These are phyloP conservation scores for Natator depressus DNA, from an alignment of 2,113 vertebrate genomes.

Conservation along the genomic window DNA sequence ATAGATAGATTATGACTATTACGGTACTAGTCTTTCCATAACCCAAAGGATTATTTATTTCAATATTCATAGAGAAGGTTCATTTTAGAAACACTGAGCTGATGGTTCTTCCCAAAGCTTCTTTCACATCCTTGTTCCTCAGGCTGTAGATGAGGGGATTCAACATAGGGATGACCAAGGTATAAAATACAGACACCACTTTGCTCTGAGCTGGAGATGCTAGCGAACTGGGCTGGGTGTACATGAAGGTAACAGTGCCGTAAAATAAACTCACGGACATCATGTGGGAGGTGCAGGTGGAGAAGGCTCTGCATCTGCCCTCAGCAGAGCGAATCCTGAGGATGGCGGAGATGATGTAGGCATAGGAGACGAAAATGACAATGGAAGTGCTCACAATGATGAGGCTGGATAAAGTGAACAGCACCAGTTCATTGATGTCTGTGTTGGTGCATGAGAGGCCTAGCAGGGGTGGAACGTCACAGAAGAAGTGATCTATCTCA, in stretches of 20 bases:
- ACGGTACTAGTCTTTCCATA: too few relatives aligned
- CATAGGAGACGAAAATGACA: conserved; percentile 32
- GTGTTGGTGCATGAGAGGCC: conserved; percentile 12
- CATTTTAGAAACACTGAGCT: not conserved
- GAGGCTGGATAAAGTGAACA: not conserved
- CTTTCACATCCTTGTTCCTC: not conserved
- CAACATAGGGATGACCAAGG: conserved; percentile 43
- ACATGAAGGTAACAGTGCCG: conserved; percentile 16
- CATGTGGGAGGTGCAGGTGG: conserved; percentile 47
- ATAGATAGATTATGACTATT: too few relatives aligned
- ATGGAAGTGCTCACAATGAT: conserved; percentile 13
- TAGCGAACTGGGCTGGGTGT: conserved; percentile 20
- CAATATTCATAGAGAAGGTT: too few relatives aligned
- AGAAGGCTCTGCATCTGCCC: conserved; percentile 15
- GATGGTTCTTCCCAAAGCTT: not conserved
- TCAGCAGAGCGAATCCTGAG: not conserved
- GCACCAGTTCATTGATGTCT: not conserved
- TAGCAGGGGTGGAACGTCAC: conserved; percentile 11
- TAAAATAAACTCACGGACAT: conserved; percentile 34
- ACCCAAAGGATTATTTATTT: too few relatives aligned
- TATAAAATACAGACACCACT: conserved; percentile 30
- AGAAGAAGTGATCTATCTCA: conserved; percentile 34
- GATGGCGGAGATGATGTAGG: not conserved
- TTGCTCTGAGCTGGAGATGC: not conserved
- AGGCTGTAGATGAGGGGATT: conserved; percentile 50